Conservation (phyloP, 1,140 invertebrate genomes). For the Drosophila setifemur region DNA sequence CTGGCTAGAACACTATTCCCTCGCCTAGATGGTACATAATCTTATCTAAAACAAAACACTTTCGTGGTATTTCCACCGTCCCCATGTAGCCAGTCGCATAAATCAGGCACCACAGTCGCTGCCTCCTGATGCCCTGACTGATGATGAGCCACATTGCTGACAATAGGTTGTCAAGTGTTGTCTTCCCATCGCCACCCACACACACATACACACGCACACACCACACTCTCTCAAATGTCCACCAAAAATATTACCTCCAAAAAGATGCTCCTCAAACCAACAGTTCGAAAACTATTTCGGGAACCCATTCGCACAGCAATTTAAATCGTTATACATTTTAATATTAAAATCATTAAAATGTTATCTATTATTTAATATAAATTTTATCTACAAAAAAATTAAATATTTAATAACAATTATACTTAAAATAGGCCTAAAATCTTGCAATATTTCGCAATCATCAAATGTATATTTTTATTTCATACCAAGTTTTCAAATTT, state of each 20-base stretch:
- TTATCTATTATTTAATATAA: too few species aligned
- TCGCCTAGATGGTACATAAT: conserved; percentile 46
- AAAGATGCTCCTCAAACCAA: not conserved
- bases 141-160: conserved; percentile 60
- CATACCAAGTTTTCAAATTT: too few species aligned
- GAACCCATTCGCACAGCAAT: too few species aligned
- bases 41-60: conserved; percentile 78
- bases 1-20: conserved; percentile 3
- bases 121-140: conserved; percentile 8
- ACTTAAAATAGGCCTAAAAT: too few species aligned
- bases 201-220: conserved; percentile 41
- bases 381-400: too few species aligned
- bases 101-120: conserved; percentile 46
- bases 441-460: too few species aligned
- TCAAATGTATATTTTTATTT: too few species aligned
- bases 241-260: conserved; percentile 10
- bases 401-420: too few species aligned
- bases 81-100: conserved; percentile 49
- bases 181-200: conserved; percentile 25
- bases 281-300: not conserved
- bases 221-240: conserved; percentile 13
- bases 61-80: conserved; percentile 38
- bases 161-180: conserved; percentile 71
- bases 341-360: too few species aligned
- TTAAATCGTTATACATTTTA: too few species aligned